These are phyloP conservation scores for Agrotis puta DNA, from an alignment of 2,888 invertebrate species.

Conservation along the genomic window DNA sequence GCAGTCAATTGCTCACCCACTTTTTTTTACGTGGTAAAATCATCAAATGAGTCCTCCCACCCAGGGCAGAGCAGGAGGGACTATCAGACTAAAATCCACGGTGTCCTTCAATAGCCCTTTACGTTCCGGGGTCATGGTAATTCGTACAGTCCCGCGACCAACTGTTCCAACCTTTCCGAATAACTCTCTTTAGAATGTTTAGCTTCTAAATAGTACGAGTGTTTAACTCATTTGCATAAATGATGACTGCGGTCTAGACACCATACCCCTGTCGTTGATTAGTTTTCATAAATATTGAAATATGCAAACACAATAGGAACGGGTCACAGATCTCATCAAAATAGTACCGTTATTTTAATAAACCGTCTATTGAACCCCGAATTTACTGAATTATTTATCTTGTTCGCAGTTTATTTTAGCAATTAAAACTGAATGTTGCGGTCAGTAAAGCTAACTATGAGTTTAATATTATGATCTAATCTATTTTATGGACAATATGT, in stretches of 20 bases:
- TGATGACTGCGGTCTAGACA: slow-evolving; percentile 12
- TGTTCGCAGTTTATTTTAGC: too few relatives aligned
- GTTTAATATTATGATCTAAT: neutral
- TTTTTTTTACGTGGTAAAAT: too few relatives aligned
- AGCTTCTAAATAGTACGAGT: neutral
- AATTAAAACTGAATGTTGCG: neutral
- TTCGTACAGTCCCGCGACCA: too few relatives aligned
- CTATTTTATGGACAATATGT: too few relatives aligned
- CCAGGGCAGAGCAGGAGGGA: too few relatives aligned
- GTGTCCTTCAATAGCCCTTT: too few relatives aligned
- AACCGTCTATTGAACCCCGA: neutral
- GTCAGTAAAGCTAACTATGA: neutral
- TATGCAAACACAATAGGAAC: slow-evolving; percentile 13
- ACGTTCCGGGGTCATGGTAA: too few relatives aligned
- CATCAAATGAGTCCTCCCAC: too few relatives aligned
- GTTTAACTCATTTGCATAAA: slow-evolving; percentile 23
- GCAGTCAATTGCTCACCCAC: too few relatives aligned
- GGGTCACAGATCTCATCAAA: slow-evolving; percentile 18
- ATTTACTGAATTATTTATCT: neutral
- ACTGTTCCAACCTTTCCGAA: too few relatives aligned
- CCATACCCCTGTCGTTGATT: neutral
- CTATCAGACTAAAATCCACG: too few relatives aligned
- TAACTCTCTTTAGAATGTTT: neutral
- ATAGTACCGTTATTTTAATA: slow-evolving; percentile 12
- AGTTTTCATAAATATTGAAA: slow-evolving; percentile 32